These are phyloP conservation scores for Burhinus bistriatus DNA, from an alignment of 2,113 vertebrate genomes.

Conservation along the genomic window DNA sequence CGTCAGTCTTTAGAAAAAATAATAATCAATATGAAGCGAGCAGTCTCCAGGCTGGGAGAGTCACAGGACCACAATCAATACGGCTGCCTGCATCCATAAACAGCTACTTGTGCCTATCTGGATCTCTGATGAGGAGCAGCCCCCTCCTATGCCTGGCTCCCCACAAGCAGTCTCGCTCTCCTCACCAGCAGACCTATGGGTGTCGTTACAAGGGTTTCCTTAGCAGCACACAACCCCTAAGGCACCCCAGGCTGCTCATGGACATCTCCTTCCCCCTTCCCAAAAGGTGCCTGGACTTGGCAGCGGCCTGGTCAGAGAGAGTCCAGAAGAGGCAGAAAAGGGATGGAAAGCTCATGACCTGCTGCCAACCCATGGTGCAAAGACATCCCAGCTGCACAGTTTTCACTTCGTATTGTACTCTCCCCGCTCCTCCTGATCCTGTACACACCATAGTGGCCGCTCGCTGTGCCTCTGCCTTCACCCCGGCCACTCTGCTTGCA, in stretches of 20 bases:
- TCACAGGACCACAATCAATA: not conserved
- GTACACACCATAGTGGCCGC: fast-evolving
- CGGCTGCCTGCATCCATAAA: not conserved
- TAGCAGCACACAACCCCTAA: not conserved
- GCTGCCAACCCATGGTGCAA: not conserved
- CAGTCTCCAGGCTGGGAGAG: not conserved
- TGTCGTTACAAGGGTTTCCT: not conserved
- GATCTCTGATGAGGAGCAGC: not conserved
- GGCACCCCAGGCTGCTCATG: not conserved
- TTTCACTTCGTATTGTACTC: fast-evolving
- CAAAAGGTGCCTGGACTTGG: fast-evolving
- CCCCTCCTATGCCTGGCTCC: not conserved
- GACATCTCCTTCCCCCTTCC: not conserved
- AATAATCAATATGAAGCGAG: not conserved
- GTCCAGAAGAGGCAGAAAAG: not conserved
- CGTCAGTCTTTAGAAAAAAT: not conserved
- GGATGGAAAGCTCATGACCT: not conserved
- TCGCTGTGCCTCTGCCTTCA: not conserved
- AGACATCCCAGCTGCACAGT: fast-evolving
- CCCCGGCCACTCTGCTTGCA: too few species aligned
- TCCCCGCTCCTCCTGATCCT: not conserved
- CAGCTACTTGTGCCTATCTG: not conserved
- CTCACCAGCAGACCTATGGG: fast-evolving
- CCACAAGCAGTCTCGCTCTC: too few species aligned
- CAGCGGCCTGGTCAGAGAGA: fast-evolving